Conservation (phyloP, 2,797 vertebrate species). For the Apodemus agrarius region DNA sequence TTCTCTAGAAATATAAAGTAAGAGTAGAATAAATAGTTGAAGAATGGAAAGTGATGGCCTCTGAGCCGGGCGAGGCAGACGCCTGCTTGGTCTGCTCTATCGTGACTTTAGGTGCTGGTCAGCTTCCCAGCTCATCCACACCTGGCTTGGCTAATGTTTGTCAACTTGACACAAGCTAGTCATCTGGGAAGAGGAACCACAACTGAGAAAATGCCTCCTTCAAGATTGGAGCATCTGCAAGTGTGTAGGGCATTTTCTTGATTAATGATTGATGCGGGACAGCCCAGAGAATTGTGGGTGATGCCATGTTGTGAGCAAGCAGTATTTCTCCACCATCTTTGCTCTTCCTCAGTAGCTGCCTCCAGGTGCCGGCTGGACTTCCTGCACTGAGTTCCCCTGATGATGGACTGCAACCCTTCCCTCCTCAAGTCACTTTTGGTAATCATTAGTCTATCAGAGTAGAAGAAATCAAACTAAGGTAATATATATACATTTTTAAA, state of each 20-base stretch:
- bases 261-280: too few species aligned
- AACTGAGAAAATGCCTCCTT: background rate
- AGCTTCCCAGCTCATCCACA: background rate
- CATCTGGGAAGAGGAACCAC: background rate
- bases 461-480: too few species aligned
- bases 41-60: background rate
- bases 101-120: background rate
- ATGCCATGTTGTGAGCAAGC: background rate
- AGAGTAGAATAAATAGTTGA: background rate
- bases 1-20: slow-evolving; percentile 33
- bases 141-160: background rate
- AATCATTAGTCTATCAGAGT: background rate
- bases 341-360: background rate
- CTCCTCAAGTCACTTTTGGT: background rate
- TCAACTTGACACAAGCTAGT: too few species aligned
- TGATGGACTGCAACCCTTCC: background rate
- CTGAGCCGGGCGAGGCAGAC: background rate
- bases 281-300: background rate
- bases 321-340: background rate
- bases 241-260: background rate
- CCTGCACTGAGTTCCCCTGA: background rate
- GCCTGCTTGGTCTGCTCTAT: background rate
- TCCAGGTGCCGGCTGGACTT: too few species aligned
- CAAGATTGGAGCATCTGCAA: background rate
- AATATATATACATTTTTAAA: background rate